phyloP scores from a whole-genome alignment of 2,113 vertebrate species.

The Lepidothrix coronata region DNA sequence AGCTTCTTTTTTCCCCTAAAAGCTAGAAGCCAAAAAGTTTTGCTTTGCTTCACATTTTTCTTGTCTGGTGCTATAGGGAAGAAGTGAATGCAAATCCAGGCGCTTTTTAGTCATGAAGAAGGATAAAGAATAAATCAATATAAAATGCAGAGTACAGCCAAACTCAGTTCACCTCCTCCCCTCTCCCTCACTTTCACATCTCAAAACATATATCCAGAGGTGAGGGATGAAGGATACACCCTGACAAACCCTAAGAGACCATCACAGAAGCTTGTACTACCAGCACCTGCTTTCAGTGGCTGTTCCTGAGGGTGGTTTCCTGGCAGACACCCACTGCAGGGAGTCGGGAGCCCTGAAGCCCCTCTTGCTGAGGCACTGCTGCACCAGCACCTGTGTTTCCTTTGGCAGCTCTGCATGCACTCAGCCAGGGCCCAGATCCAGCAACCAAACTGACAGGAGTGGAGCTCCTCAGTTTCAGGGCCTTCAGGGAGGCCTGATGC shows the following conservation, averaged over 20 bases:
- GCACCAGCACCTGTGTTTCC: fast-evolving
- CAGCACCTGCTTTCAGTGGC: fast-evolving
- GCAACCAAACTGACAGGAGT: not conserved
- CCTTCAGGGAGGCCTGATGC: not conserved
- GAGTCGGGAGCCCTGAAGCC: not conserved
- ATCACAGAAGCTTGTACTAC: not conserved
- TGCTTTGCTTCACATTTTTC: not conserved
- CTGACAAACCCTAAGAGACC: not conserved
- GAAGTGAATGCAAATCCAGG: not conserved
- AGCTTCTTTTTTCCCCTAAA: not conserved
- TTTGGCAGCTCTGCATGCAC: fast-evolving
- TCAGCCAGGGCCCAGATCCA: not conserved
- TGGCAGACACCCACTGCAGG: not conserved
- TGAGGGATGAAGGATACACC: not conserved
- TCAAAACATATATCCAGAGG: not conserved
- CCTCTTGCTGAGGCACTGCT: fast-evolving
- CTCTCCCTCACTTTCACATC: not conserved
- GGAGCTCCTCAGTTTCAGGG: no score
- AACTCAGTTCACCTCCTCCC: not conserved
- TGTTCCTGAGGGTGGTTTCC: fast-evolving
- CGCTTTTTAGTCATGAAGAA: not conserved
- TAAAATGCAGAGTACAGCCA: not conserved
- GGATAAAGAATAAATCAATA: not conserved
- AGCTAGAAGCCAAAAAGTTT: not conserved
- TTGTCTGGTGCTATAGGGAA: not conserved